Evolutionary conservation across 2,888 invertebrate genomes (phyloP).

Genomic region (Fissipunctia ypsillon): DNA sequence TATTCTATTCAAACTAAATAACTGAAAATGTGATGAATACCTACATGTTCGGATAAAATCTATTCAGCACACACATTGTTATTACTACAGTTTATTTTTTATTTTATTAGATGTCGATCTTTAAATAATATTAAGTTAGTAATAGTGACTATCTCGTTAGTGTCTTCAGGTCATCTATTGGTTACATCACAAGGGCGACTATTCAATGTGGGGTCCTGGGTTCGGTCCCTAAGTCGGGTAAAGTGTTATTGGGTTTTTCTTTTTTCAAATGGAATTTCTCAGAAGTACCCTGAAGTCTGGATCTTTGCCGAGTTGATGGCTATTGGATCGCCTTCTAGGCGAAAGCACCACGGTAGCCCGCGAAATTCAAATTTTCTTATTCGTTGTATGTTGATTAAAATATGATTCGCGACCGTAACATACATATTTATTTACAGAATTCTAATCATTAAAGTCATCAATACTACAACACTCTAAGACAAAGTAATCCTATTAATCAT

Average conservation of each 20-base stretch:
- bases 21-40: neutral
- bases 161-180: neutral
- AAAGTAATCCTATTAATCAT: no score
- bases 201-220: neutral
- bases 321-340: no score
- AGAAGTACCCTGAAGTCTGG: neutral
- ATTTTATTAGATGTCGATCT: neutral
- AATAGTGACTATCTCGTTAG: neutral
- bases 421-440: no score
- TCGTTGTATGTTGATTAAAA: no score
- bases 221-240: neutral
- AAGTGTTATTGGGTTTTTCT: neutral
- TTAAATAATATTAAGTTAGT: neutral
- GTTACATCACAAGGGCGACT: neutral
- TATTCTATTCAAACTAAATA: no score
- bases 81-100: no score
- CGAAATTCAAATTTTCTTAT: no score
- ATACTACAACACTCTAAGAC: no score
- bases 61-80: conserved; percentile 10
- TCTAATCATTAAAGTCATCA: no score
- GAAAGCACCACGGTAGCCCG: no score
- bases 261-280: neutral
- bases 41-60: neutral
- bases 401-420: no score
- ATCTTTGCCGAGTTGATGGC: neutral